Base-by-base conservation (phyloP, 1,140 invertebrate genomes). In the Acromyrmex heyeri region DNA sequence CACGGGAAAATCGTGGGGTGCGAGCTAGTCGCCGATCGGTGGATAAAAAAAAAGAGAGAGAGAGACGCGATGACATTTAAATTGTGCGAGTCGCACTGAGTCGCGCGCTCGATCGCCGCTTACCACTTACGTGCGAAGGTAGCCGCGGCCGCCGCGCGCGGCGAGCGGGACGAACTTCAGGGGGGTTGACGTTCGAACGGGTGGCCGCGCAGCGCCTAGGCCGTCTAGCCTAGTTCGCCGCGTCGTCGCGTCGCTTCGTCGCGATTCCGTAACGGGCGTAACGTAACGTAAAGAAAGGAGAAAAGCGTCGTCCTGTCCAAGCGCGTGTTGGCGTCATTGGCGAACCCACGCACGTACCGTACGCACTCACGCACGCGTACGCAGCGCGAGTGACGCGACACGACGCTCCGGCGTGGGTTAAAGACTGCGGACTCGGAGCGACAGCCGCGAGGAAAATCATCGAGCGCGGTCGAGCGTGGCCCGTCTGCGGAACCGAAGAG, bases 141-240 rank as follows among this genome's bases (percentile, higher is more conserved):
- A 48, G 65, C 53, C 48, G 70, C 27, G 69, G 50, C 14, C 24
- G 64, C 70, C 70, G 70, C 50, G 34, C 67, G 53, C 30, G 72
- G 38, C 34, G 57, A 44, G 59, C 7, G 14, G 24, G 57, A 5
- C 38, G 57, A 7, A 64, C 59, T 77, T 57, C 78, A 81, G 78
- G 78, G 64, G 38, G 78, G 78, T 81, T 81, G 78, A 70, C 59
- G 76, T 50, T 30, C 76, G 38, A 65, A 21, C 16, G 78, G 64
- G 38, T 44, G 38, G 38, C 8, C 72, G 72, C 72, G 53, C 38
- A 77, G 57, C 73, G 34, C 73, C 64, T 69, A 77, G 75, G 69
- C 38, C 48, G 77, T 14, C 64, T 69, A 77, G 75, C 27, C 64
- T 69, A 77, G 75, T 79, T 55, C 48, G 76, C 27, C 64, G 77